Conservation (phyloP, 2,888 invertebrate species). For the Eristalis pertinax region DNA sequence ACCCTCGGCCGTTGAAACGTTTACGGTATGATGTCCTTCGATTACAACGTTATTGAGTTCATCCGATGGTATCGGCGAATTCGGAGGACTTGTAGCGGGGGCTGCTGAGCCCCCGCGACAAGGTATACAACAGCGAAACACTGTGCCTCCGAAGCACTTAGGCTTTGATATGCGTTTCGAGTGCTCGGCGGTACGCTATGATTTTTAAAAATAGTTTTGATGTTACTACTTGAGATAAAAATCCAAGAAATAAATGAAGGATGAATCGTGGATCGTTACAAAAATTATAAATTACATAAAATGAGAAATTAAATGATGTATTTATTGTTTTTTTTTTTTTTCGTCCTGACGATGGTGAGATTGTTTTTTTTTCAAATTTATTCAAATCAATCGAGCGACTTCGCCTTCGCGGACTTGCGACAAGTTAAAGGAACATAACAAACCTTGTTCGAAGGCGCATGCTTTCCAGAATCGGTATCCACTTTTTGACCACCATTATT, state of each 20-base stretch:
- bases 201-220: conserved; percentile 69
- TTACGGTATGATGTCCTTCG: conserved; percentile 66
- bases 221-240: conserved; percentile 60
- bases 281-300: conserved; percentile 70
- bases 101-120: conserved; percentile 90
- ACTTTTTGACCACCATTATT: conserved; percentile 77
- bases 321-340: conserved; percentile 31
- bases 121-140: conserved; percentile 92
- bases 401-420: conserved; percentile 27
- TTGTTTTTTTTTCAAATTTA: not conserved
- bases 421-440: conserved; percentile 55
- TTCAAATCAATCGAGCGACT: conserved; percentile 32
- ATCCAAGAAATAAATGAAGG: conserved; percentile 67
- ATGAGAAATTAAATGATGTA: conserved; percentile 64
- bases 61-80: conserved; percentile 79
- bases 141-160: conserved; percentile 84
- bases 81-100: conserved; percentile 83
- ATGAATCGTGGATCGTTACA: conserved; percentile 67
- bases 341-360: conserved; percentile 15
- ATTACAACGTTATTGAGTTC: conserved; percentile 75
- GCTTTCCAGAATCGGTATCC: conserved; percentile 66
- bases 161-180: conserved; percentile 78
- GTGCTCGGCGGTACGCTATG: conserved; percentile 65
- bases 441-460: conserved; percentile 70
- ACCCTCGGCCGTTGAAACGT: conserved; percentile 67